phyloP scores from a whole-genome alignment of 1,140 invertebrate genomes.

The Ceratitis capitata region DNA sequence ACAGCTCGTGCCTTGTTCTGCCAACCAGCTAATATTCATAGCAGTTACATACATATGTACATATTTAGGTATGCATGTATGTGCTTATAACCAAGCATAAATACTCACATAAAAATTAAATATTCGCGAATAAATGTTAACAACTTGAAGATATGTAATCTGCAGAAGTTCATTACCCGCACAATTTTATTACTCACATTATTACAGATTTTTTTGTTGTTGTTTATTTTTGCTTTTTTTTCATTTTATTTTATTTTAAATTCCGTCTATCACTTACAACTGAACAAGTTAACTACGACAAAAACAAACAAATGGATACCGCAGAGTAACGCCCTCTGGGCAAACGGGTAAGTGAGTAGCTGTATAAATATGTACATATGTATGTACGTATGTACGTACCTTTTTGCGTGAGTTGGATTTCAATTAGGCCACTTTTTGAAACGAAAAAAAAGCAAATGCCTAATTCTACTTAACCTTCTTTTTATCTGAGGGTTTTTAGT shows the following conservation, averaged over 20 bases:
- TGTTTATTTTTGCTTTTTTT: not conserved
- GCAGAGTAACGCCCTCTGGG: not conserved
- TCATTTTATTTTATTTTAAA: not conserved
- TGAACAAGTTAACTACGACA: not conserved
- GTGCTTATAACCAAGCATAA: too few species aligned
- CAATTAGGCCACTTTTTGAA: not conserved
- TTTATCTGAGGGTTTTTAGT: not conserved
- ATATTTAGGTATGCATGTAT: not conserved
- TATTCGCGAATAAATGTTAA: not conserved
- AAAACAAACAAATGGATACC: not conserved
- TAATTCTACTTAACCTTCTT: not conserved
- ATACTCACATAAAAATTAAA: not conserved
- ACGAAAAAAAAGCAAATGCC: not conserved
- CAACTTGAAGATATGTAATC: not conserved
- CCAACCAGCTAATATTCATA: not conserved
- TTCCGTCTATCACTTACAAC: not conserved
- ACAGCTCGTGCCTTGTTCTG: too few species aligned
- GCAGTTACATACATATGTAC: not conserved
- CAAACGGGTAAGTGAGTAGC: constrained; percentile 9
- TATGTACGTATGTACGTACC: too few species aligned
- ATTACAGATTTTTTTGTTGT: not conserved
- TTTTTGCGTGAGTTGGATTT: not conserved
- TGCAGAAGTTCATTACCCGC: constrained; percentile 3
- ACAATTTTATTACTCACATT: not conserved
- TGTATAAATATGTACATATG: not conserved